phyloP scores from a whole-genome alignment of 1,140 invertebrate species.

The Pachypsylla venusta region DNA sequence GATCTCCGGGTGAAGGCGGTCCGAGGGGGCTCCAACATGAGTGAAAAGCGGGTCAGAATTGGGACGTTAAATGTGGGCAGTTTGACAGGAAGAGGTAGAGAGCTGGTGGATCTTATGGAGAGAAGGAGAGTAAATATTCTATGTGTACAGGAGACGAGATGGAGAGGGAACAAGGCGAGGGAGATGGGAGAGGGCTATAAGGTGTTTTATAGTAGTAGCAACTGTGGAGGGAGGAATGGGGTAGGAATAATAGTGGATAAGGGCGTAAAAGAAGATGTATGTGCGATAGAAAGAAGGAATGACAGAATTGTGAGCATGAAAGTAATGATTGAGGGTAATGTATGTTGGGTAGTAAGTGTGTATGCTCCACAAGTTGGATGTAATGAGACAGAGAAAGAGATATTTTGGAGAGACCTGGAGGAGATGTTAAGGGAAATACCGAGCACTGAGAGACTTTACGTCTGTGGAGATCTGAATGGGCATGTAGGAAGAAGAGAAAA shows the following conservation, averaged over 20 bases:
- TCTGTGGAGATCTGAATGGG: neutral
- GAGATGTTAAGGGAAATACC: neutral
- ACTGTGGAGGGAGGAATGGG: no score
- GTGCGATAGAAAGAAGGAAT: neutral
- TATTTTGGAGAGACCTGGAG: neutral
- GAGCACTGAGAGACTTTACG: neutral
- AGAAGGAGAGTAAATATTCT: neutral
- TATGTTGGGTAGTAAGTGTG: neutral
- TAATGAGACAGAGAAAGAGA: neutral
- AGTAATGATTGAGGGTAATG: neutral
- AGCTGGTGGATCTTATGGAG: no score
- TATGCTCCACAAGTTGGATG: conserved; percentile 2
- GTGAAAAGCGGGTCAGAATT: neutral
- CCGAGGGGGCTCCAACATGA: neutral
- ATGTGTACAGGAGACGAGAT: neutral
- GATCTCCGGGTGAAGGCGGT: neutral
- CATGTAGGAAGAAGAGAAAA: neutral
- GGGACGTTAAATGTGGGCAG: neutral
- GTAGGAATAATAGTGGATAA: no score
- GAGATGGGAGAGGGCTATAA: neutral
- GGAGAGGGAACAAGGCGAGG: neutral
- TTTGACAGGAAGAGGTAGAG: no score
- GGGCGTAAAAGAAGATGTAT: neutral
- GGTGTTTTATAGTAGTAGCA: neutral
- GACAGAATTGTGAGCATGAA: conserved; percentile 1